phyloP scores from a whole-genome alignment of 2,888 invertebrate species.

The Melinaea menophilus region DNA sequence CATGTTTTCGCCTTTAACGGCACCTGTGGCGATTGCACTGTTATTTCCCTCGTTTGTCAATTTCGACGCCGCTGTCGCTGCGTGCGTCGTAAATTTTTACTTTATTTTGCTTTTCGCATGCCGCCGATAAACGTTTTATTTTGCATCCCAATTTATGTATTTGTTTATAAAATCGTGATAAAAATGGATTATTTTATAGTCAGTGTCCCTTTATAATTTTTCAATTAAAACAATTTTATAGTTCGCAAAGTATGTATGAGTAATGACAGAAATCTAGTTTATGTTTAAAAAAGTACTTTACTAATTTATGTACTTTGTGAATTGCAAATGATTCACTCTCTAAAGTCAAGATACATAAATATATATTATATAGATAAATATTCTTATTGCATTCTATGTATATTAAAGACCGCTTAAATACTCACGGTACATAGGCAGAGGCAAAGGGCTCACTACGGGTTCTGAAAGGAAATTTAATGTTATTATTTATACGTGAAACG shows the following conservation, averaged over 20 bases:
- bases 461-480: constrained; percentile 2
- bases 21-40: constrained; percentile 47
- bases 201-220: too few relatives aligned
- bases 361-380: background rate
- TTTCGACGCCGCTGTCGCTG: constrained; percentile 50
- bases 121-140: constrained; percentile 39
- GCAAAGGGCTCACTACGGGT: constrained; percentile 2
- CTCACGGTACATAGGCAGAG: constrained; percentile 1
- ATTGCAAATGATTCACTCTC: too few relatives aligned
- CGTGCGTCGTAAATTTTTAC: constrained; percentile 60
- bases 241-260: too few relatives aligned
- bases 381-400: background rate
- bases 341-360: background rate
- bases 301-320: too few relatives aligned
- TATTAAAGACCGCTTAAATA: background rate
- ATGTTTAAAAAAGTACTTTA: too few relatives aligned
- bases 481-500: constrained; percentile 6
- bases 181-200: too few relatives aligned
- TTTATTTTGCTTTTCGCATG: constrained; percentile 46
- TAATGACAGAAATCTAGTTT: too few relatives aligned
- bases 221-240: too few relatives aligned
- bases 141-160: constrained; percentile 19
- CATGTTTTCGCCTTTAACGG: constrained; percentile 43
- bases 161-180: background rate
- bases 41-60: constrained; percentile 48